A percentile compares a stretch with the other conserved stretches of the same genome.
phyloP scores from a whole-genome alignment of 2,113 vertebrate genomes.

The Dasyornis broadbenti region DNA sequence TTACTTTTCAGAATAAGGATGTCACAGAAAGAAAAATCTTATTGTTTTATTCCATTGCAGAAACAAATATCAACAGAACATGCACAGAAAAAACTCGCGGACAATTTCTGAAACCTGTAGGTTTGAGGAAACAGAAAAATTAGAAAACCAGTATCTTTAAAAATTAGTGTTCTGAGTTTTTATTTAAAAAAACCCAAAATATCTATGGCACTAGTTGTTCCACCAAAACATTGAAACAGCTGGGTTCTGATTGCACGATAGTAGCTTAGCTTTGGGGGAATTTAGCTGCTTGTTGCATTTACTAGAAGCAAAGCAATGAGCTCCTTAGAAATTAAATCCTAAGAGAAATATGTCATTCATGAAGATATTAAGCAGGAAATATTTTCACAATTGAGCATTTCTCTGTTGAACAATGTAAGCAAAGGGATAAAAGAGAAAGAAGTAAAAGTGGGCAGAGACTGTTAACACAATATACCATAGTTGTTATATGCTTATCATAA shows the following conservation, averaged over 20 bases:
- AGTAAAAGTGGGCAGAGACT: not conserved
- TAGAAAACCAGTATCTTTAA: not conserved
- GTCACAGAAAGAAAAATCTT: not conserved
- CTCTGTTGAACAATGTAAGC: not conserved
- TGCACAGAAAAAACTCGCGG: not conserved
- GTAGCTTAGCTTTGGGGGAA: not conserved
- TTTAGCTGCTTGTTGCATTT: not conserved
- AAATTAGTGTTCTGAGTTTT: not conserved
- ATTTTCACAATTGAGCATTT: not conserved
- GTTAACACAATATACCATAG: not conserved
- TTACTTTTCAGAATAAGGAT: not conserved
- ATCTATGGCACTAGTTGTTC: not conserved
- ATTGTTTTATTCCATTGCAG: not conserved
- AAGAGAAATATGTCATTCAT: not conserved
- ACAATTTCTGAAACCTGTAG: not conserved
- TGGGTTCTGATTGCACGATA: not conserved
- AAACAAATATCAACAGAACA: not conserved
- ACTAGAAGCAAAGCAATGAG: not conserved
- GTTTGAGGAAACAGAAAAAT: not conserved
- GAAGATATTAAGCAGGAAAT: not conserved
- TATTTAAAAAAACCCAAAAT: not conserved
- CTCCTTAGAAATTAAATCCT: not conserved
- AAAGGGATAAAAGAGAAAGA: not conserved
- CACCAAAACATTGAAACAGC: not conserved
- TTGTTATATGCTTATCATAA: not conserved